A percentile compares a stretch with the other conserved stretches of the same genome.
These are phyloP conservation scores for Balanococcus diminutus DNA, from an alignment of 2,888 invertebrate genomes.

Conservation along the genomic window DNA sequence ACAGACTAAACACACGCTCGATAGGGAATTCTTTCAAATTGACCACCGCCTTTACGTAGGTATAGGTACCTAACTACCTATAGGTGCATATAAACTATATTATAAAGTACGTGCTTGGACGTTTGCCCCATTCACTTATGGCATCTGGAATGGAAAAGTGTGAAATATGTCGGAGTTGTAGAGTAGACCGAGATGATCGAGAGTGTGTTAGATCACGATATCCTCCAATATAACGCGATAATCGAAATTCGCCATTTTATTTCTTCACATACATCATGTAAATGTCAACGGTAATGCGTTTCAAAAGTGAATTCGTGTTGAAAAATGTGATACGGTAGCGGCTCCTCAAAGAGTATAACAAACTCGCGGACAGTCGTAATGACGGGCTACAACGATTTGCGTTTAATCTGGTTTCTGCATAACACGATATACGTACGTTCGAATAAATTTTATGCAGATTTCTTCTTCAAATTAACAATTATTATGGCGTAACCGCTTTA, in stretches of 20 bases:
- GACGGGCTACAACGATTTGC: conserved; percentile 45
- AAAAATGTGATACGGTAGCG: conserved; percentile 42
- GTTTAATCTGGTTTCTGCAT: conserved; percentile 7
- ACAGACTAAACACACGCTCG: conserved; percentile 1
- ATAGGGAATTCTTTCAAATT: neutral
- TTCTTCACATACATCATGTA: conserved; percentile 29
- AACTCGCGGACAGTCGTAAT: conserved; percentile 19
- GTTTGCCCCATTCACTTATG: conserved; percentile 6
- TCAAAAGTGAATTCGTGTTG: conserved; percentile 42
- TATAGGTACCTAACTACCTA: neutral
- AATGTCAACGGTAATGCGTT: conserved; percentile 24
- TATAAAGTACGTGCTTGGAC: neutral
- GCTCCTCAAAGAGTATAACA: conserved; percentile 37
- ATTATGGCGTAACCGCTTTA: conserved; percentile 21
- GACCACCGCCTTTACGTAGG: neutral
- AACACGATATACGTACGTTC: neutral
- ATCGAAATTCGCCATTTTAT: conserved; percentile 42
- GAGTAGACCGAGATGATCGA: neutral
- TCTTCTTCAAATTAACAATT: conserved; percentile 32
- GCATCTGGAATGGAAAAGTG: neutral
- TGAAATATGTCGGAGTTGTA: neutral
- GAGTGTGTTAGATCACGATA: conserved; percentile 29
- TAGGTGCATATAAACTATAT: neutral
- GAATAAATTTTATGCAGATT: conserved; percentile 29
- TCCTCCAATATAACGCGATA: conserved; percentile 18